A percentile compares a stretch with the other conserved stretches of the same genome.
phyloP scores from a whole-genome alignment of 2,888 invertebrate genomes.

The Yponomeuta plumbellus region DNA sequence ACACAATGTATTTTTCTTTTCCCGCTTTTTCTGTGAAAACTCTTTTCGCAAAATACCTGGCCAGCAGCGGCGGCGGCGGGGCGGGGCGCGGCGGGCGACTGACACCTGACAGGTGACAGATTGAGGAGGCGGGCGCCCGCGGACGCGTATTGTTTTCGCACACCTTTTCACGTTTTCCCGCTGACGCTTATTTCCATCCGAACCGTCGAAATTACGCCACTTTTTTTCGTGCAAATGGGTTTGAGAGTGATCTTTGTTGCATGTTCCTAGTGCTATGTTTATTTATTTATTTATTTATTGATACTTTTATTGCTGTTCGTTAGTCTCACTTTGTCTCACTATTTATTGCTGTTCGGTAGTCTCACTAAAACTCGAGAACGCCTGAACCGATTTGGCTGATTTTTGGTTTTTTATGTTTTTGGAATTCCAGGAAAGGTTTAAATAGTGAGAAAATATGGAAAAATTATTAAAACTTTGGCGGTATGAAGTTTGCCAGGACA shows the following conservation, averaged over 20 bases:
- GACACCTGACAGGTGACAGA: constrained; percentile 51
- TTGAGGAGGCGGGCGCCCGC: constrained; percentile 56
- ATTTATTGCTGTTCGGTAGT: too few relatives aligned
- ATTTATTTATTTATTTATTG: not conserved
- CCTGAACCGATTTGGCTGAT: too few relatives aligned
- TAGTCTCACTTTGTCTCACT: too few relatives aligned
- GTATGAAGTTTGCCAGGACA: too few relatives aligned
- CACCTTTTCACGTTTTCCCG: constrained; percentile 10
- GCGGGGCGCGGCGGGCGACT: not conserved
- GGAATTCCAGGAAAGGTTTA: too few relatives aligned
- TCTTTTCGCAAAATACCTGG: not conserved
- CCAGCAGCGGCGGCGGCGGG: not conserved
- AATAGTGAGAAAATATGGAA: too few relatives aligned
- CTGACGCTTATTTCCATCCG: not conserved
- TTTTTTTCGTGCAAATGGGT: not conserved
- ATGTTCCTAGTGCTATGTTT: not conserved
- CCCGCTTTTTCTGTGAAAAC: too few relatives aligned
- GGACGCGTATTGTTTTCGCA: constrained; percentile 30
- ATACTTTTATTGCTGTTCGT: too few relatives aligned
- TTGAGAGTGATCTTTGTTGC: not conserved
- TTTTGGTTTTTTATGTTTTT: too few relatives aligned
- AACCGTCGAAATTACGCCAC: not conserved
- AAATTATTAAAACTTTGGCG: too few relatives aligned
- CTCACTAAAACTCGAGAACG: too few relatives aligned
- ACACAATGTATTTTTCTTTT: too few relatives aligned